phyloP scores from a whole-genome alignment of 1,140 invertebrate genomes.

The Leptonema lineaticorne region DNA sequence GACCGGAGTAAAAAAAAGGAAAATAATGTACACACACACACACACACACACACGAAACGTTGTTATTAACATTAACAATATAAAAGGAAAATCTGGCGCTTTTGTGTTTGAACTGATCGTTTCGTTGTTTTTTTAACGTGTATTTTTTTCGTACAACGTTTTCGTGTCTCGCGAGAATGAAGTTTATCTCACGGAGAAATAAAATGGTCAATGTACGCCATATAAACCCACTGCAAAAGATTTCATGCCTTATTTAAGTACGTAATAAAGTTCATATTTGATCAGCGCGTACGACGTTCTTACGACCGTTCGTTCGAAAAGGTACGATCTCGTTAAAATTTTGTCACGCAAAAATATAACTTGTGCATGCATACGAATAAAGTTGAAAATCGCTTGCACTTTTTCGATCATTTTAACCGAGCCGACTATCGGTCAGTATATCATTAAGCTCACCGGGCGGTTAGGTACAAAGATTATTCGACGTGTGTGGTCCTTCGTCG shows the following conservation, averaged over 20 bases:
- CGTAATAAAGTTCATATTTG: neutral
- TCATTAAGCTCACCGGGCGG: slow-evolving; percentile 37
- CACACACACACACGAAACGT: no score
- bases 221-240: neutral
- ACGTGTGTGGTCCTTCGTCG: slow-evolving; percentile 33
- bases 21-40: neutral
- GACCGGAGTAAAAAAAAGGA: neutral
- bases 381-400: neutral
- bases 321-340: slow-evolving; percentile 11
- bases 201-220: slow-evolving; percentile 2
- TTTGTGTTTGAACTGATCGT: slow-evolving; percentile 21
- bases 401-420: neutral
- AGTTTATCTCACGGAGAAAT: slow-evolving; percentile 27
- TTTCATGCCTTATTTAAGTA: neutral
- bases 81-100: slow-evolving; percentile 23
- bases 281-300: neutral
- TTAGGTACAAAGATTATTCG: slow-evolving; percentile 35
- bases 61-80: slow-evolving; percentile 15
- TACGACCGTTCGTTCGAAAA: neutral
- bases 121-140: neutral
- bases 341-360: neutral
- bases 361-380: neutral
- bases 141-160: neutral
- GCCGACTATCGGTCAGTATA: slow-evolving; percentile 29
- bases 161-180: slow-evolving; percentile 22